Conservation (phyloP, 2,797 vertebrate genomes). For the Pseudomugil tenellus region DNA sequence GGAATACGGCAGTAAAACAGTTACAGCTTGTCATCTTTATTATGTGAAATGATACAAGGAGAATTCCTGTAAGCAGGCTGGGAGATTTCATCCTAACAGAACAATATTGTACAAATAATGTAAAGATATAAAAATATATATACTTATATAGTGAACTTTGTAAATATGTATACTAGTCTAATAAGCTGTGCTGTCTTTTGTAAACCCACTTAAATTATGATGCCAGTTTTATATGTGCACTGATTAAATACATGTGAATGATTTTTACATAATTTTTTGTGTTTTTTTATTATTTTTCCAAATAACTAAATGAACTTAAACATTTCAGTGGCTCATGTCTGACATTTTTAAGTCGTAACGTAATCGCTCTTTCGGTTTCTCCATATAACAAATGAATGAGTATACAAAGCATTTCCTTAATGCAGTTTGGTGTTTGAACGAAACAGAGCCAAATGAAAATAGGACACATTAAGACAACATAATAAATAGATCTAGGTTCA, state of each 20-base stretch:
- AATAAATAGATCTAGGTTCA: neutral
- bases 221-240: conserved; percentile 72
- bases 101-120: conserved; percentile 57
- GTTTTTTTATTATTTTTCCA: neutral
- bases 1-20: conserved; percentile 16
- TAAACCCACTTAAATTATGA: conserved; percentile 77
- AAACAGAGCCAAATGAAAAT: neutral
- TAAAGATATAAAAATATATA: conserved; percentile 59
- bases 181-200: conserved; percentile 50
- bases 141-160: conserved; percentile 43
- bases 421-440: neutral
- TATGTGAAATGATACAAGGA: conserved; percentile 21
- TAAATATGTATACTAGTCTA: conserved; percentile 61
- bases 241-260: conserved; percentile 74
- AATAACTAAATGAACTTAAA: neutral
- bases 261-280: conserved; percentile 26
- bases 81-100: conserved; percentile 8
- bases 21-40: conserved; percentile 5
- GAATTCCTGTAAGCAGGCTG: conserved; percentile 1
- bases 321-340: neutral
- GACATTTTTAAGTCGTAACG: neutral
- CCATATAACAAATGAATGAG: no score
- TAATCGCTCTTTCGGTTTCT: neutral
- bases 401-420: neutral
- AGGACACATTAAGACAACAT: neutral